Conservation (phyloP, 1,140 invertebrate species). For the Schlechtendalia chinensis region DNA sequence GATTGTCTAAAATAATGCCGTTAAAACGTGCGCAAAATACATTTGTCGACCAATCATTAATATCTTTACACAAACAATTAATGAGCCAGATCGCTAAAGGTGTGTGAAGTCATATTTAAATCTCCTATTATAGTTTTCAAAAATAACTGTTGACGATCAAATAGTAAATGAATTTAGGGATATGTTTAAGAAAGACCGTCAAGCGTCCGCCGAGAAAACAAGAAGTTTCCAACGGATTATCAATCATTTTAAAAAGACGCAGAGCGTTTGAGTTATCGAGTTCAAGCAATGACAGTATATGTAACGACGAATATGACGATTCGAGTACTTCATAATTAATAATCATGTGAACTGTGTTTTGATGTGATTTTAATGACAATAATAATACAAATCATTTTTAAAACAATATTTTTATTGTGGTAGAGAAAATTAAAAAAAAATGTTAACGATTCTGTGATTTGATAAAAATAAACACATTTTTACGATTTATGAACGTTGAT, state of each 20-base stretch:
- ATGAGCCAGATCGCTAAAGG: slow-evolving; percentile 27
- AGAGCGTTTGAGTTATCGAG: slow-evolving; percentile 13
- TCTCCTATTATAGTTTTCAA: not conserved
- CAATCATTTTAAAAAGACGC: slow-evolving; percentile 25
- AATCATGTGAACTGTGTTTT: not conserved
- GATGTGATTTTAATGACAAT: not conserved
- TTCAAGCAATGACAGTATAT: slow-evolving; percentile 12
- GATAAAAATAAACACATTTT: not conserved
- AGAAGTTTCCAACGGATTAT: slow-evolving; percentile 1
- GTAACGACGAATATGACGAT: slow-evolving; percentile 4
- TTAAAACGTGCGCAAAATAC: too few species aligned
- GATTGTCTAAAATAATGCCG: not conserved
- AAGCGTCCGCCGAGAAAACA: not conserved
- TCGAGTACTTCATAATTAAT: not conserved
- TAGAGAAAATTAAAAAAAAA: not conserved
- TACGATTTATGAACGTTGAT: not conserved
- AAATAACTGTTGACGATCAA: not conserved
- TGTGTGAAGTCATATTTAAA: not conserved
- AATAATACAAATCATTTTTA: not conserved
- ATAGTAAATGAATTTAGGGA: not conserved
- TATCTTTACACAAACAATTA: not conserved
- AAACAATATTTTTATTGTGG: not conserved
- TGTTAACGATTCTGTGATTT: not conserved
- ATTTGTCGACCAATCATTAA: not conserved
- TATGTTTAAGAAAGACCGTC: not conserved